phyloP scores from a whole-genome alignment of 2,797 vertebrate genomes.

The Nyctibius grandis region DNA sequence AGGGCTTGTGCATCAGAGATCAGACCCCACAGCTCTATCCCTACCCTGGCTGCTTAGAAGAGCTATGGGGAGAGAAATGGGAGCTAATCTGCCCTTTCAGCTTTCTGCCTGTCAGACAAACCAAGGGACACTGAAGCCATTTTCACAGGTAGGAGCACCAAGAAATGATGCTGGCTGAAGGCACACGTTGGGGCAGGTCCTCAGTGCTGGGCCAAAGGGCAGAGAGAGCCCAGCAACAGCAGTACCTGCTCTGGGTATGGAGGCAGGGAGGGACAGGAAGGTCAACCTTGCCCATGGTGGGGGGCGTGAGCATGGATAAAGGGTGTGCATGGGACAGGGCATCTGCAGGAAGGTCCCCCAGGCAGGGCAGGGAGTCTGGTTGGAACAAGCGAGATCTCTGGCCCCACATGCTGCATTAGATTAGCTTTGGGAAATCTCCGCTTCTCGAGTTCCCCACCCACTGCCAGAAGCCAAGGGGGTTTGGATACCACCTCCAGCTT shows the following conservation, averaged over 20 bases:
- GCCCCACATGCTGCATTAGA: no score
- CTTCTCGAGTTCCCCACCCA: neutral
- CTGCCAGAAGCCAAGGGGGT: neutral
- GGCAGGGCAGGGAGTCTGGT: neutral
- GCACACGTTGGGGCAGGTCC: neutral
- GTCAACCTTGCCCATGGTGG: neutral
- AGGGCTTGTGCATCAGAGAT: neutral
- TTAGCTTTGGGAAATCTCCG: neutral
- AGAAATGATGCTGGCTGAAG: neutral
- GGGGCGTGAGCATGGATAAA: neutral
- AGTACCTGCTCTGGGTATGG: neutral
- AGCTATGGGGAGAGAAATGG: neutral
- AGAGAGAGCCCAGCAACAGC: neutral
- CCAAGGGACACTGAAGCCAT: neutral
- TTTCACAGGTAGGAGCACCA: neutral
- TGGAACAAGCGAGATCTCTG: accelerated
- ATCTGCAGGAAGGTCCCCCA: neutral
- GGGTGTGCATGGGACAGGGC: neutral
- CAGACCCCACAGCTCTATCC: neutral
- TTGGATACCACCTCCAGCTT: neutral
- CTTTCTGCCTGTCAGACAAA: neutral
- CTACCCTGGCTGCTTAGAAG: neutral
- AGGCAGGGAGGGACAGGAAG: neutral
- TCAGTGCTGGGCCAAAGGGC: neutral
- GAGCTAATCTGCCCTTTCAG: neutral